Evolutionary conservation across 2,888 invertebrate species (phyloP).

Genomic region (Cinara cedri): DNA sequence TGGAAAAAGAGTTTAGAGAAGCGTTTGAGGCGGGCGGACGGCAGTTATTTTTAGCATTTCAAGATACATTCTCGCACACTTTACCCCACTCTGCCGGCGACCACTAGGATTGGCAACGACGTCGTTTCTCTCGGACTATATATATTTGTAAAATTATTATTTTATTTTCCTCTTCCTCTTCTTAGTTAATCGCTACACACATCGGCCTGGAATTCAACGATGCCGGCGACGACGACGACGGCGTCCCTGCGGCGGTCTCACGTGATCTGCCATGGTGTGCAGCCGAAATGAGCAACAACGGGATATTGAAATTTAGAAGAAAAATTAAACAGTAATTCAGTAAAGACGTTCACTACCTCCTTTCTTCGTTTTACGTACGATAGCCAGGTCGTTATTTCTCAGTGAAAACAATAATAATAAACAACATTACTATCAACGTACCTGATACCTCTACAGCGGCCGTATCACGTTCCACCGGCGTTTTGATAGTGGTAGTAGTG

Average conservation of each 20-base stretch:
- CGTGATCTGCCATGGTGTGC: constrained; percentile 23
- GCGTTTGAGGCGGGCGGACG: constrained; percentile 32
- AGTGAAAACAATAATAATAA: no score
- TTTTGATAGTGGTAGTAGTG: background rate
- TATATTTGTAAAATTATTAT: constrained; percentile 32
- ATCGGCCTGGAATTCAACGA: constrained; percentile 30
- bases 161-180: constrained; percentile 37
- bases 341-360: background rate
- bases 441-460: background rate
- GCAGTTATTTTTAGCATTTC: constrained; percentile 47
- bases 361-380: constrained; percentile 7
- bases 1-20: constrained; percentile 31
- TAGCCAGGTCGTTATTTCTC: background rate
- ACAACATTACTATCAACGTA: background rate
- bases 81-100: constrained; percentile 16
- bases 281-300: no score
- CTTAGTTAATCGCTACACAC: background rate
- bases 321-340: no score
- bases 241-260: constrained; percentile 19
- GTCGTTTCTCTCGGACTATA: constrained; percentile 9
- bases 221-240: background rate
- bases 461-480: constrained; percentile 20
- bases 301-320: no score
- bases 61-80: constrained; percentile 51
- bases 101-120: constrained; percentile 30